Base-by-base conservation (phyloP, 2,797 vertebrate species). In the Tadarida brasiliensis region DNA sequence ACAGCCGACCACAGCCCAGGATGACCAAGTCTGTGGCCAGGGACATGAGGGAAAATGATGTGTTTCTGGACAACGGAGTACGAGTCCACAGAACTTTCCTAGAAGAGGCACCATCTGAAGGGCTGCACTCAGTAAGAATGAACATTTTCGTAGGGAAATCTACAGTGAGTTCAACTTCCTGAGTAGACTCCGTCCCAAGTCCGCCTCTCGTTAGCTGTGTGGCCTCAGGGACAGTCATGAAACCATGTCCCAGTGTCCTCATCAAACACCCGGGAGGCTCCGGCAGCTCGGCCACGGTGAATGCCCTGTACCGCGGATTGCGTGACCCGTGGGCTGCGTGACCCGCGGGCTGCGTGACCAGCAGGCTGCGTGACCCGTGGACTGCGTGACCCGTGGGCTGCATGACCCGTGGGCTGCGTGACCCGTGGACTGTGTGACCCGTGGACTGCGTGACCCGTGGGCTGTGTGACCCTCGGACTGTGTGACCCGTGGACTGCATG, bases 1-100 rank as follows among this genome's bases (percentile, higher is more conserved):
- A 56, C 70, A 76, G 56, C n/a, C 76, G 33, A 59, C 17, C 47
- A 28, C 28, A 68, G 83, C 39, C 73, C 71, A 4, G 39, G 51
- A 51, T 7, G 54, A 81, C 28, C 9, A 35, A 56, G 39, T 95
- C 44, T 65, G 63, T 49, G 22, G 47, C 35, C 68, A 86, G 65
- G 81, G 7, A 49, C 15, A 19, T 54, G 8, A 30, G 44, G 74
- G 2, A 19, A 35, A 65, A 77, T 1, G 24, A 84, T 35, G 17
- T 81, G 61, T 39, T 82, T 68, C 20, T 30, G 57, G 65, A 90
- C 56, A 81, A 47, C 4, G 9, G 33, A 86, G 49, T 51, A 35
- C 24, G 84, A 92, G 47, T 61, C 91, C 59, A 33, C 10, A 33
- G 39, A 35, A 89, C 78, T 90, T 91, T 77, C 95, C 73, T 19